Conservation (phyloP, 2,113 vertebrate genomes). For the Elephantulus edwardii region DNA sequence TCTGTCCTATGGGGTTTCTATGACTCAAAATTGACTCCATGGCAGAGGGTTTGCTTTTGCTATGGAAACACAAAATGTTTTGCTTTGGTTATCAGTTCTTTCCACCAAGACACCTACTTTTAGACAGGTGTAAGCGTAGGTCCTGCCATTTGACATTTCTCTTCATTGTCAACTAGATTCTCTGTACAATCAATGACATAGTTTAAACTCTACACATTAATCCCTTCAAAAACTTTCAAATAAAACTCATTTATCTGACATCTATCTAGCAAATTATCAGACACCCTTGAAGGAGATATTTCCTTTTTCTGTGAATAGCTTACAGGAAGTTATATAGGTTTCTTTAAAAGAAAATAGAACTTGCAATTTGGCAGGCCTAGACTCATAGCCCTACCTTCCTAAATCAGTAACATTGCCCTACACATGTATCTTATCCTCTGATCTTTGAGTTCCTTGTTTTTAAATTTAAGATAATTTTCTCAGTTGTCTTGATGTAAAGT, state of each 20-base stretch:
- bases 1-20: too few relatives aligned
- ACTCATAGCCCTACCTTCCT: not conserved
- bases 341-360: not conserved
- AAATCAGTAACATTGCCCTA: not conserved
- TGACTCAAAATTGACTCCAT: too few relatives aligned
- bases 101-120: too few relatives aligned
- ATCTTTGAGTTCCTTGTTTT: not conserved
- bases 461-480: not conserved
- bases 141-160: too few relatives aligned
- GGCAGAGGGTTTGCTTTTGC: too few relatives aligned
- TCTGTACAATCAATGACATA: too few relatives aligned
- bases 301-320: not conserved
- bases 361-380: not conserved
- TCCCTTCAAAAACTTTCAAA: too few relatives aligned
- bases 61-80: not conserved
- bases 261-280: not conserved
- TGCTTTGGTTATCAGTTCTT: not conserved
- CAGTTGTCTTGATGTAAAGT: not conserved
- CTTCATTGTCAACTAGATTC: too few relatives aligned
- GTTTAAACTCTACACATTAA: too few relatives aligned
- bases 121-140: too few relatives aligned
- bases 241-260: not conserved
- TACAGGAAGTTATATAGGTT: not conserved
- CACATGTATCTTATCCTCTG: not conserved
- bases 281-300: not conserved